A percentile compares a stretch with the other conserved stretches of the same genome.
Conservation (phyloP, 1,140 invertebrate genomes). For the Anastatus disparis region DNA sequence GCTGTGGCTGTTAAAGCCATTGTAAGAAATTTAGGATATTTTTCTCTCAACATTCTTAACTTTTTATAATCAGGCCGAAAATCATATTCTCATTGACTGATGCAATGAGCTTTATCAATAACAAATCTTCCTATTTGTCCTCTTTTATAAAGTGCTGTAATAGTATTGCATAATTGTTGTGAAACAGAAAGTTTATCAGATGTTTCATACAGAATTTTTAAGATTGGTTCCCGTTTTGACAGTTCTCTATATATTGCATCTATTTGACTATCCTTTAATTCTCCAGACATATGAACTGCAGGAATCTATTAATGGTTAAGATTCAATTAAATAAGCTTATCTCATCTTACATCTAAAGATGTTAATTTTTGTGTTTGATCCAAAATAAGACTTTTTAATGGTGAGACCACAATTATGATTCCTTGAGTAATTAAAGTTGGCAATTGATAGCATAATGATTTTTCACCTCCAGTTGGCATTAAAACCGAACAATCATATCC, state of each 20-base stretch:
- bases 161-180: constrained; percentile 70
- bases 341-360: constrained; percentile 77
- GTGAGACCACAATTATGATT: constrained; percentile 92
- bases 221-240: constrained; percentile 68
- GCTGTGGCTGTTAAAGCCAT: constrained; percentile 86
- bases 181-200: constrained; percentile 92
- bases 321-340: constrained; percentile 65
- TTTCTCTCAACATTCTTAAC: constrained; percentile 70
- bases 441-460: constrained; percentile 95
- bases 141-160: constrained; percentile 67
- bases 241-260: constrained; percentile 77
- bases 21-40: constrained; percentile 73
- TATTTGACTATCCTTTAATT: constrained; percentile 70
- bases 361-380: constrained; percentile 91
- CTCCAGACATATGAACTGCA: constrained; percentile 79
- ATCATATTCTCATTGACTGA: constrained; percentile 97
- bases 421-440: constrained; percentile 78
- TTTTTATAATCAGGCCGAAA: constrained; percentile 94
- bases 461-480: constrained; percentile 98
- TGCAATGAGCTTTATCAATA: constrained; percentile 97
- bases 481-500: constrained; percentile 91
- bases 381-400: constrained; percentile 90
- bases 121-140: constrained; percentile 71
- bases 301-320: constrained; percentile 74
- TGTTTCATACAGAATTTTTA: constrained; percentile 95